Evolutionary conservation across 2,113 vertebrate species (phyloP).

Genomic region (Heptranchias perlo): DNA sequence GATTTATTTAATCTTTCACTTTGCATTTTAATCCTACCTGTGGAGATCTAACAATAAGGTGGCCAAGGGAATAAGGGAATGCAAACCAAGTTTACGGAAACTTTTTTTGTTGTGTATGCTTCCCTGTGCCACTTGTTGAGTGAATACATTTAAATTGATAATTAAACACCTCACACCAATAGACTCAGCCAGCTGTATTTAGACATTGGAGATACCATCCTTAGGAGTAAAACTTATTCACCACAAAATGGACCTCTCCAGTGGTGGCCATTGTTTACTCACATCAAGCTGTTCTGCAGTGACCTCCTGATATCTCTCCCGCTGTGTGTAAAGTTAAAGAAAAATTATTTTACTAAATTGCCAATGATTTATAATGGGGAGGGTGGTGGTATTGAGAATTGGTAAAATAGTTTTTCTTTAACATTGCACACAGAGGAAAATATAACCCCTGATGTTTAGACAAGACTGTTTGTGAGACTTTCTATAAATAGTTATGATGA

Average conservation of each 20-base stretch:
- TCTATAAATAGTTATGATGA: too few species aligned
- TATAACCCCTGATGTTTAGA: not conserved
- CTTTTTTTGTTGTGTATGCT: not conserved
- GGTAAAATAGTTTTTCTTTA: not conserved
- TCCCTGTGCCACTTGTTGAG: not conserved
- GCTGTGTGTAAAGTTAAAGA: not conserved
- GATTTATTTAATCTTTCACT: conserved; percentile 24
- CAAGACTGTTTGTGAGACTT: too few species aligned
- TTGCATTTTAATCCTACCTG: not conserved
- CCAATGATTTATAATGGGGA: not conserved
- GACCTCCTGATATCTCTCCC: not conserved
- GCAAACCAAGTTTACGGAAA: not conserved
- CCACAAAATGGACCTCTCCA: not conserved
- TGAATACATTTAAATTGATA: conserved; percentile 19
- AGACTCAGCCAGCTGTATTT: too few species aligned
- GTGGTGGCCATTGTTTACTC: not conserved
- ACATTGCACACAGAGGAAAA: not conserved
- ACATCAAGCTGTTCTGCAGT: not conserved
- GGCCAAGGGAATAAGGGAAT: not conserved
- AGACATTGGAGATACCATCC: not conserved
- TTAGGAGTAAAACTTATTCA: not conserved
- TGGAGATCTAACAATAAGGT: conserved; percentile 2
- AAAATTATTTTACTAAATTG: not conserved
- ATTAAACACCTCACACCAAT: not conserved
- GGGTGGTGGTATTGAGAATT: not conserved